Evolutionary conservation across 2,797 vertebrate genomes (phyloP), one percentile per base, ranked within the genome.

Genomic region (Malacoctenus gilli): DNA sequence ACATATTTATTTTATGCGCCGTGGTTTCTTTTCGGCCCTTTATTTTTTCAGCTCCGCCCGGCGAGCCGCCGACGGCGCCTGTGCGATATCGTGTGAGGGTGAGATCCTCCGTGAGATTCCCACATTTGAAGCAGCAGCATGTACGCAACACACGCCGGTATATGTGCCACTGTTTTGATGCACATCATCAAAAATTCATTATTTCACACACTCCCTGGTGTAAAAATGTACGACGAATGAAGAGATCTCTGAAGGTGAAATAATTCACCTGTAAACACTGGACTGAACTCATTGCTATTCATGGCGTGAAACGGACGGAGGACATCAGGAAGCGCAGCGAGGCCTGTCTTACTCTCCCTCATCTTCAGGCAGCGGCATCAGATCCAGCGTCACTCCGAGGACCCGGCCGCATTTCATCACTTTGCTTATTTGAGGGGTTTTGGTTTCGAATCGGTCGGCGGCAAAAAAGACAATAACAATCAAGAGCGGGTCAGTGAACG

Each of bases 201-300:
- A 68, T 53, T 51, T 65, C 43, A 51, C 68, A 61, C 38, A 64
- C 2, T 19, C 23, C 8, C 4, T 0, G 19, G 5, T 8, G 8
- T 35, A 52, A 68, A 46, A 63, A 32, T 55, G 22, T 55, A 25
- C 12, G 16, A 12, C 15, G 61, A 49, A 58, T 61, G 14, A 51
- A 43, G 7, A 35, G 25, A 48, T 60, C 20, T 39, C 0, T 30
- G 47, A 22, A 22, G 21, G 31, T 34, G 15, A 30, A 59, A 44
- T 1, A 0, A 6, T 36, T 59, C 30, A 44, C 19, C 19, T 56
- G 15, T 19, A 19, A 38, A 16, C 7, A 36, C 58, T 32, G 22
- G 8, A 23, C 8, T 4, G 8, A 3, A 36, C 13, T 43, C n/a
- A 10, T 11, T 49, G 9, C 3, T 19, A 31, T 14, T 63, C 13